These are phyloP conservation scores for Genyomyrus donnyi DNA, from an alignment of 2,113 vertebrate genomes.

Conservation along the genomic window DNA sequence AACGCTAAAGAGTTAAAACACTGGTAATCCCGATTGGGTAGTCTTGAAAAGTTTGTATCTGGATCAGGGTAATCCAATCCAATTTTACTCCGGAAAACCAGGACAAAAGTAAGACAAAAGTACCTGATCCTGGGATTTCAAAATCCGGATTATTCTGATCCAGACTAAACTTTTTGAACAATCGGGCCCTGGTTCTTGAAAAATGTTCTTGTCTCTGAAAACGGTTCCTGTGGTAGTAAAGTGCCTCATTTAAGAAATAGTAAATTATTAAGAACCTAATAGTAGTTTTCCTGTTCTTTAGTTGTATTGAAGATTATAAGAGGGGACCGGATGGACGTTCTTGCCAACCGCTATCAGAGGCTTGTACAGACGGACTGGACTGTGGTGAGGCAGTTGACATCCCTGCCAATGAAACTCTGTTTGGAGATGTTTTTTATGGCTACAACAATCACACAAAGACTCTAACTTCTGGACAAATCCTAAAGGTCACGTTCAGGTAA, in stretches of 20 bases:
- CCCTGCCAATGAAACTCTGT: constrained; percentile 91
- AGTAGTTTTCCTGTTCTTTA: constrained; percentile 33
- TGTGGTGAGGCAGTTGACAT: constrained; percentile 77
- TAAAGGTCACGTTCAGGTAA: constrained; percentile 91
- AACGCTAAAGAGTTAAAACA: too few relatives aligned
- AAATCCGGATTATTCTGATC: too few relatives aligned
- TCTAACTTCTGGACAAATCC: constrained; percentile 78
- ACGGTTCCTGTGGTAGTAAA: neutral
- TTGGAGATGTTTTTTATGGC: constrained; percentile 92
- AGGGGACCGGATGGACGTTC: constrained; percentile 80
- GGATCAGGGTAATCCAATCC: too few relatives aligned
- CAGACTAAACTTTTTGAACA: neutral
- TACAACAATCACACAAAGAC: constrained; percentile 92
- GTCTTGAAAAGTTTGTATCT: too few relatives aligned
- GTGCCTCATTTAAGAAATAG: neutral
- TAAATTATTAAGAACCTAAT: neutral
- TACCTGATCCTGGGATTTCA: too few relatives aligned
- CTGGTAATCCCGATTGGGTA: too few relatives aligned
- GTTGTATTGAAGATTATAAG: constrained; percentile 96
- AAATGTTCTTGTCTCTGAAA: neutral
- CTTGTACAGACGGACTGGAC: constrained; percentile 75
- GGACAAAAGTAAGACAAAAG: too few relatives aligned
- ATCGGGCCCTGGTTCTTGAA: neutral
- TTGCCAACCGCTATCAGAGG: constrained; percentile 82
- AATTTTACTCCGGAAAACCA: too few relatives aligned